Evolutionary conservation across 2,113 vertebrate species (phyloP).

Genomic region (Riparia riparia): DNA sequence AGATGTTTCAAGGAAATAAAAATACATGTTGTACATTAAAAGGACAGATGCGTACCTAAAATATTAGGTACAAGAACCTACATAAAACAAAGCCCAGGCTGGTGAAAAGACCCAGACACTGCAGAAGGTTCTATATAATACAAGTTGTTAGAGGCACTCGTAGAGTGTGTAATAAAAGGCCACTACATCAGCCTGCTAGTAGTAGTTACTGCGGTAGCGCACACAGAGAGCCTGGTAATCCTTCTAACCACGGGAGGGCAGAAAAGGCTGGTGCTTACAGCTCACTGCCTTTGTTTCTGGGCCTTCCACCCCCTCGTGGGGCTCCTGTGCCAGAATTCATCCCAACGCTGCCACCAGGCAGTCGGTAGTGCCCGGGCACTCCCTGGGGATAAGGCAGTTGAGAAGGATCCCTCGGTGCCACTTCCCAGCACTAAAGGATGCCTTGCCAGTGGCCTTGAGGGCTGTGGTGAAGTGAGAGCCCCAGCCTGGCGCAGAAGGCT

Average conservation of each 20-base stretch:
- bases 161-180: conserved; percentile 83
- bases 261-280: conserved; percentile 35
- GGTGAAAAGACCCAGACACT: conserved; percentile 47
- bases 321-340: neutral
- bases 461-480: neutral
- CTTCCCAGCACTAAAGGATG: rapidly evolving
- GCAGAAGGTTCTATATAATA: conserved; percentile 62
- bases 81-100: conserved; percentile 43
- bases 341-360: neutral
- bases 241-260: conserved; percentile 55
- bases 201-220: neutral
- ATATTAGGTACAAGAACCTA: conserved; percentile 68
- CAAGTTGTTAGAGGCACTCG: conserved; percentile 79
- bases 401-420: neutral
- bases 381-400: neutral
- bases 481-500: neutral
- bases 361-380: neutral
- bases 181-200: conserved; percentile 38
- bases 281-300: neutral
- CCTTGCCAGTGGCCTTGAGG: neutral
- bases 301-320: neutral
- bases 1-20: conserved; percentile 67
- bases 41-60: conserved; percentile 55
- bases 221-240: conserved; percentile 37
- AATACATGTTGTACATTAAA: conserved; percentile 62